phyloP scores from a whole-genome alignment of 2,888 invertebrate species.

The Clunio marinus region DNA sequence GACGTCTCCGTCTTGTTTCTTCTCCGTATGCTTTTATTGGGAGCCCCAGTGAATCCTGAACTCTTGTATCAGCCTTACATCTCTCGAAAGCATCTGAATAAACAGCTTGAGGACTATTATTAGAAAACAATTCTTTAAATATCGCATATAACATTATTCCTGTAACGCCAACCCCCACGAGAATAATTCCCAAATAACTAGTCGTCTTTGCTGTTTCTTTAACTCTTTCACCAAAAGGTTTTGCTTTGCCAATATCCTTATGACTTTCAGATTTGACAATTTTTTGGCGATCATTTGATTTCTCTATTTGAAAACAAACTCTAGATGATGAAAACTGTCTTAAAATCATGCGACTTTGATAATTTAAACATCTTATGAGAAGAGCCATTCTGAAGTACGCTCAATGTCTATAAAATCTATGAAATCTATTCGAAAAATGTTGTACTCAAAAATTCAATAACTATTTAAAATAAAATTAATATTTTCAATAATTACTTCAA shows the following conservation, averaged over 20 bases:
- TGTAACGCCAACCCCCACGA: constrained; percentile 75
- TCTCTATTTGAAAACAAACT: background rate
- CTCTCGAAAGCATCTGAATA: constrained; percentile 12
- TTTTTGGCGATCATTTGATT: background rate
- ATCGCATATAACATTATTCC: constrained; percentile 78
- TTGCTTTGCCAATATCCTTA: constrained; percentile 48
- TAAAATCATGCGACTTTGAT: background rate
- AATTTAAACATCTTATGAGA: background rate
- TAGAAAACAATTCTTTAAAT: constrained; percentile 81
- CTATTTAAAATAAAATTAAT: too few relatives aligned
- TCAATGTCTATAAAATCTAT: too few relatives aligned
- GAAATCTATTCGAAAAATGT: too few relatives aligned
- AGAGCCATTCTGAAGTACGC: too few relatives aligned
- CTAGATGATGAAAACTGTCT: background rate
- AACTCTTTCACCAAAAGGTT: constrained; percentile 69
- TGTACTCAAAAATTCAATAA: too few relatives aligned
- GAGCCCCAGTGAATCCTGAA: constrained; percentile 79
- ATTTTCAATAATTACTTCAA: too few relatives aligned
- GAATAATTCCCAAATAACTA: constrained; percentile 76
- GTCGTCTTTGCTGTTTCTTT: constrained; percentile 88
- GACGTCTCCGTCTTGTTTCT: constrained; percentile 73
- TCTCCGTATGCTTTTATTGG: constrained; percentile 89
- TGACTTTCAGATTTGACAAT: background rate
- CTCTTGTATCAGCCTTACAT: constrained; percentile 58
- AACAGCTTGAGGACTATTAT: constrained; percentile 74